Conservation (phyloP, 2,888 invertebrate species). For the Syrphus vitripennis region DNA sequence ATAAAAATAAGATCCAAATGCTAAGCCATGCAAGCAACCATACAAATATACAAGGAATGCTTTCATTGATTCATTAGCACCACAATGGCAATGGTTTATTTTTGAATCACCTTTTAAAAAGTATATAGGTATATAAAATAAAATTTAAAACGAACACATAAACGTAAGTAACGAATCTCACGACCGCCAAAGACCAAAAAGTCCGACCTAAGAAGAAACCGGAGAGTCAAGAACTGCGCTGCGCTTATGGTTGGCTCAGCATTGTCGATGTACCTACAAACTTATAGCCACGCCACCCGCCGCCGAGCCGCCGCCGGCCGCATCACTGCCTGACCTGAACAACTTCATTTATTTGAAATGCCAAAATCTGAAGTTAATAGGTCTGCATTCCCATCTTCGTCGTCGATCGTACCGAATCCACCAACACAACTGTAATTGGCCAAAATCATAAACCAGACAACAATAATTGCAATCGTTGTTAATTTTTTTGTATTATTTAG, state of each 20-base stretch:
- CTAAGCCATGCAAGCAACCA: constrained; percentile 6
- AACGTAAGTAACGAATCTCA: constrained; percentile 44
- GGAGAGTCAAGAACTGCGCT: constrained; percentile 39
- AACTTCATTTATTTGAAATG: constrained; percentile 62
- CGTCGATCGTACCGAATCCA: constrained; percentile 5
- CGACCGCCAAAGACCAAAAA: background rate
- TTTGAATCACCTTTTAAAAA: constrained; percentile 65
- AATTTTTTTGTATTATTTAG: constrained; percentile 2
- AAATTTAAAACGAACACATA: constrained; percentile 33
- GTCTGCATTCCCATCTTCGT: constrained; percentile 56
- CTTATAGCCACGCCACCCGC: no score
- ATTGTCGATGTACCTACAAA: background rate
- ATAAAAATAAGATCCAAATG: constrained; percentile 10
- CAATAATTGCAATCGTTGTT: constrained; percentile 54
- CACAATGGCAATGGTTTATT: constrained; percentile 61
- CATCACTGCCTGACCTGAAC: constrained; percentile 12
- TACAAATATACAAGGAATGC: constrained; percentile 47
- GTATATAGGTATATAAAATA: no score
- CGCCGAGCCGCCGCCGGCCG: no score
- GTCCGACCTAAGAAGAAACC: constrained; percentile 16
- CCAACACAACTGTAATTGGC: constrained; percentile 26
- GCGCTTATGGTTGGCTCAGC: background rate
- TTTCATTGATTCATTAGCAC: constrained; percentile 69
- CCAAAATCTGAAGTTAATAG: constrained; percentile 54
- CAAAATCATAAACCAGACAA: constrained; percentile 58